phyloP scores from a whole-genome alignment of 2,888 invertebrate species.

The Pseudococcus viburni region DNA sequence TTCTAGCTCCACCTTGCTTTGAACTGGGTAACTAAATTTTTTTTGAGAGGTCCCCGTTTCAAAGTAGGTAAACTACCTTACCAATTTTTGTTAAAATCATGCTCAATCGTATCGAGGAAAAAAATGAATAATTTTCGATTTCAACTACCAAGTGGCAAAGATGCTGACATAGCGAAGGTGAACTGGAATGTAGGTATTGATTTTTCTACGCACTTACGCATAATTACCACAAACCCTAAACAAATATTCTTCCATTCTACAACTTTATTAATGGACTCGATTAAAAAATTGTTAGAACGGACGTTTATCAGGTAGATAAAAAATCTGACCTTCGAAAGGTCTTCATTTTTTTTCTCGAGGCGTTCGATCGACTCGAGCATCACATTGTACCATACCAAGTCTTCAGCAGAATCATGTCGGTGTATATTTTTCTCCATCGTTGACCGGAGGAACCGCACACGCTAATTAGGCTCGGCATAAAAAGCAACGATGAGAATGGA shows the following conservation, averaged over 20 bases:
- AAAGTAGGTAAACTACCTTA: too few relatives aligned
- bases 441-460: neutral
- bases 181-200: neutral
- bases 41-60: too few relatives aligned
- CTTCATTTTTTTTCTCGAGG: neutral
- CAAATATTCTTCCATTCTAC: conserved; percentile 15
- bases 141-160: neutral
- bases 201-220: neutral
- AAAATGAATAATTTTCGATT: neutral
- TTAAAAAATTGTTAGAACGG: neutral
- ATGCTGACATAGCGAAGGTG: conserved; percentile 30
- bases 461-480: neutral
- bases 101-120: neutral
- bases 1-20: too few relatives aligned
- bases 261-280: conserved; percentile 21
- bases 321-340: conserved; percentile 18
- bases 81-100: too few relatives aligned
- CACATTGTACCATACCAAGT: neutral
- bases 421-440: neutral
- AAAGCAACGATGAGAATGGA: neutral
- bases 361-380: neutral
- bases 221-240: neutral
- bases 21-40: too few relatives aligned
- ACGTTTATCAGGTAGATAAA: neutral
- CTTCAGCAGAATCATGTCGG: too few relatives aligned